Conservation (phyloP, 2,888 invertebrate genomes). For the Heteropelma amictum region DNA sequence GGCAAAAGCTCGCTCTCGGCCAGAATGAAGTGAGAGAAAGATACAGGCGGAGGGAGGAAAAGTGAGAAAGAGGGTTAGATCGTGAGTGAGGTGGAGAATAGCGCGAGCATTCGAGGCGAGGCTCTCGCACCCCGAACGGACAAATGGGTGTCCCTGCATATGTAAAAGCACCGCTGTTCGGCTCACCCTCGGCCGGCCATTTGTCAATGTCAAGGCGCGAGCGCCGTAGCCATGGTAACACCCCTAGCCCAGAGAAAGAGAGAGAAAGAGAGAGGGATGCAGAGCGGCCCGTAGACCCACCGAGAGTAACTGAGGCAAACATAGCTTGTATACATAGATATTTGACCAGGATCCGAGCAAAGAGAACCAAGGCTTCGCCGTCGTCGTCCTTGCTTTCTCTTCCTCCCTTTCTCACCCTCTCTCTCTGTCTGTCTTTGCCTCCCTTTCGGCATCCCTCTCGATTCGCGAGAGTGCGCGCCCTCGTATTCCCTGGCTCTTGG, state of each 20-base stretch:
- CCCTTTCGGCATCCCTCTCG: slow-evolving; percentile 50
- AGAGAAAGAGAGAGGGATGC: slow-evolving; percentile 45
- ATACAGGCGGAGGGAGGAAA: slow-evolving; percentile 25
- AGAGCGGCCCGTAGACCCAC: slow-evolving; percentile 40
- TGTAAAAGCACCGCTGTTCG: slow-evolving; percentile 78
- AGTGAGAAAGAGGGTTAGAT: slow-evolving; percentile 43
- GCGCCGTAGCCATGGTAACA: slow-evolving; percentile 77
- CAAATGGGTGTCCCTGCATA: slow-evolving; percentile 79
- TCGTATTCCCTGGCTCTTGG: slow-evolving; percentile 32
- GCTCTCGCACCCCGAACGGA: slow-evolving; percentile 71
- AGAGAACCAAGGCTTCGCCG: slow-evolving; percentile 24
- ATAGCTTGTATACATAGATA: slow-evolving; percentile 15
- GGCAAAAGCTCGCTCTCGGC: slow-evolving; percentile 40
- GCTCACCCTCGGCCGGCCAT: slow-evolving; percentile 77
- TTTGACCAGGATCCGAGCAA: slow-evolving; percentile 2
- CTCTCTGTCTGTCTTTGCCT: slow-evolving; percentile 28
- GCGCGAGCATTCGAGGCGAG: slow-evolving; percentile 44
- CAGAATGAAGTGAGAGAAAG: slow-evolving; percentile 25
- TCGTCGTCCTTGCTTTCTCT: slow-evolving; percentile 32
- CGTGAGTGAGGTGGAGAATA: slow-evolving; percentile 43
- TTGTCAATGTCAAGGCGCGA: slow-evolving; percentile 79
- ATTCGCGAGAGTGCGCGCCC: slow-evolving; percentile 38
- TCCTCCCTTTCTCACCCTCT: slow-evolving; percentile 32
- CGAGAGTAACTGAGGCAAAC: slow-evolving; percentile 50
- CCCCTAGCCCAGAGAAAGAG: slow-evolving; percentile 69